Evolutionary conservation across 2,113 vertebrate species (phyloP).

Genomic region (Bolborhynchus lineola): DNA sequence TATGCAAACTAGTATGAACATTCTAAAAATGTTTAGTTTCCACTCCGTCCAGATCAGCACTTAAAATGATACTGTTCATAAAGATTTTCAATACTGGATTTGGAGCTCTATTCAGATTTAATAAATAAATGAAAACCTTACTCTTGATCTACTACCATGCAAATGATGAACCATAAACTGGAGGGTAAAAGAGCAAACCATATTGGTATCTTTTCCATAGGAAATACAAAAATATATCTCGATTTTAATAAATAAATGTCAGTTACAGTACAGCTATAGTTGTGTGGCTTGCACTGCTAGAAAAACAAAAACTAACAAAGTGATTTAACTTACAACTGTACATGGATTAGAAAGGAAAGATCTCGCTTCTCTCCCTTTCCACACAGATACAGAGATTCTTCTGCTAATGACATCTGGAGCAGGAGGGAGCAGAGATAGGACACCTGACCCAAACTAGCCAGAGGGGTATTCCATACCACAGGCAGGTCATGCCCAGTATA

Average conservation of each 20-base stretch:
- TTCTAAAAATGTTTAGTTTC: background rate
- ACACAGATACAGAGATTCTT: background rate
- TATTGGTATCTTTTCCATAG: background rate
- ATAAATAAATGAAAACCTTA: background rate
- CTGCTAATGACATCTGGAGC: background rate
- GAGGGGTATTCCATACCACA: background rate
- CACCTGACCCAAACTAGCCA: background rate
- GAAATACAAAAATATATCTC: background rate
- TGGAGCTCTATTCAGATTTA: background rate
- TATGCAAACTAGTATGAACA: background rate
- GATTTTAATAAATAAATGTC: background rate
- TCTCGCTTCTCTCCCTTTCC: background rate
- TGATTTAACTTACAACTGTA: background rate
- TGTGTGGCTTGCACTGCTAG: background rate
- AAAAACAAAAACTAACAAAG: background rate
- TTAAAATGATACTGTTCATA: background rate
- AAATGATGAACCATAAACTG: background rate
- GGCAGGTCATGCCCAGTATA: background rate
- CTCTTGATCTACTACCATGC: background rate
- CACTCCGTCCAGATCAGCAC: background rate
- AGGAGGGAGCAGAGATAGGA: background rate
- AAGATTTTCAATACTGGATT: background rate
- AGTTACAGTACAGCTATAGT: background rate
- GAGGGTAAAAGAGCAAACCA: background rate
- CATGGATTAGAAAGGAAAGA: background rate